Base-by-base conservation (phyloP, 1,140 invertebrate species). In the Phocides pigmalion region DNA sequence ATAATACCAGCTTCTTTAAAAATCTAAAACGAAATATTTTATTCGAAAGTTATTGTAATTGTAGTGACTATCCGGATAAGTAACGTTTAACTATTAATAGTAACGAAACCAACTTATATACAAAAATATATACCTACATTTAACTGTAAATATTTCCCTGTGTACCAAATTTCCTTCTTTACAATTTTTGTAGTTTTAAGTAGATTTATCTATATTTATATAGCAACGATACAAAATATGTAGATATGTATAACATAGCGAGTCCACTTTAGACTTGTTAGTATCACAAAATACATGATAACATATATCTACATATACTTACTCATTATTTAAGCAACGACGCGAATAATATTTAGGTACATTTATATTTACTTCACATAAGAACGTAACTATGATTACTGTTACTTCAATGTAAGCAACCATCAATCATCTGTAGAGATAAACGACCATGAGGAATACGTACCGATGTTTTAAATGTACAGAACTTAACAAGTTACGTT, bases 91-190 rank as follows among this genome's bases (percentile, higher is more conserved):
- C 67, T 72, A 74, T 63, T 76, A 75, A 69, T 67, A 78, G 70
- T 81, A 81, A 81, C 58, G 72, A 87, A 87, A 84, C 76, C 81
- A 82, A 87, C 81, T 86, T 87, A 87, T 90, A 88, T 81, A 88
- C 84, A 88, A 85, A 79, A 84, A 80, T 80, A 82, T 87, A 84
- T 88, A 87, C 82, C 75, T 75, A 81, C 70, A 76, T 82, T 83
- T 79, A 80, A 74, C 73, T 90, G 84, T 89, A 87, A 87, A 87
- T 89, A 90, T 79, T 80, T 81, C 76, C 80, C 72, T 73, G 75
- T 88, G 84, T 89, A 88, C 86, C 81, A 90, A 90, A 86, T 85
- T 86, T 79, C 79, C 87, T 90, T 90, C 87, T 90, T 87, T 90
- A 90, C 87, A 90, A 90, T 87, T 84, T 84, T 84, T 80, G 81